A percentile compares a stretch with the other conserved stretches of the same genome.
phyloP scores from a whole-genome alignment of 2,797 vertebrate genomes.

The Toxotes lorentzi region DNA sequence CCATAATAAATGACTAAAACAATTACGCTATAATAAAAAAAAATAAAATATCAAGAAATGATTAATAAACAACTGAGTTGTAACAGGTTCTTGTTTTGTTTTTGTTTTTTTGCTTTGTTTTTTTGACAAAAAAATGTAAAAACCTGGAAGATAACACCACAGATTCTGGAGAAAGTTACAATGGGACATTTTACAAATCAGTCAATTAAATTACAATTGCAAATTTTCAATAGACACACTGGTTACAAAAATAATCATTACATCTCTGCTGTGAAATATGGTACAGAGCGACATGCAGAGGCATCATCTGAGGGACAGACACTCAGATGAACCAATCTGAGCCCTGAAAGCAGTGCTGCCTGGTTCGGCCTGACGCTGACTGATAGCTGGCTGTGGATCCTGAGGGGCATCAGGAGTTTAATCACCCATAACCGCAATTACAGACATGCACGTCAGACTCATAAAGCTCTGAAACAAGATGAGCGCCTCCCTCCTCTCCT shows the following conservation, averaged over 20 bases:
- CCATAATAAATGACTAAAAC: too few relatives aligned
- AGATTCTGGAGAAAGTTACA: neutral
- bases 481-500: conserved; percentile 78
- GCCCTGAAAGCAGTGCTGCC: conserved; percentile 44
- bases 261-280: neutral
- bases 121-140: too few relatives aligned
- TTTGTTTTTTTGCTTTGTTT: neutral
- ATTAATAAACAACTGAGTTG: neutral
- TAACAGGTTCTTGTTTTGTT: neutral
- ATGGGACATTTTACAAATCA: neutral
- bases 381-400: conserved; percentile 84
- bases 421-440: conserved; percentile 91
- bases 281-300: conserved; percentile 30
- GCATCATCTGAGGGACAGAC: conserved; percentile 37
- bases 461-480: conserved; percentile 89
- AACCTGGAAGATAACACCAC: neutral
- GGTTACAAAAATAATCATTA: conserved; percentile 12
- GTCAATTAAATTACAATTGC: conserved; percentile 11
- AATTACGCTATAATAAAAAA: neutral
- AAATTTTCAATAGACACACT: conserved; percentile 5
- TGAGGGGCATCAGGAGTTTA: conserved; percentile 89
- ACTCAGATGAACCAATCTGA: conserved; percentile 61
- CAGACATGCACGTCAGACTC: conserved; percentile 86
- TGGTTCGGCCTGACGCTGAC: conserved; percentile 74
- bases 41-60: neutral